Conservation (phyloP, 2,888 invertebrate genomes). For the Meghimatium bilineatum region DNA sequence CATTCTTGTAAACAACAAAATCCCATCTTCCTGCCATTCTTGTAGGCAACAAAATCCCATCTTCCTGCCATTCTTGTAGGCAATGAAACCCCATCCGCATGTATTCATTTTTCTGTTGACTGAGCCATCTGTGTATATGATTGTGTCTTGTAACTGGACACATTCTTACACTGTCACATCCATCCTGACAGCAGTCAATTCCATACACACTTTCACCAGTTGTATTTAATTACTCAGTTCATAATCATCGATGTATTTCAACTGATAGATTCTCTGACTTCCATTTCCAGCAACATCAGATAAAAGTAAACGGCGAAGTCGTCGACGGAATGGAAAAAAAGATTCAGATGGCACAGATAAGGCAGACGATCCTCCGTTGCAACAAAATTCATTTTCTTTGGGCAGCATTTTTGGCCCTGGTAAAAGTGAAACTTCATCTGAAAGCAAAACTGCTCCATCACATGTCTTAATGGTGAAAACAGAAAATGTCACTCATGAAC, state of each 20-base stretch:
- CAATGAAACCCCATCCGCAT: too few relatives aligned
- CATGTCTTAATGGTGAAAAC: constrained; percentile 90
- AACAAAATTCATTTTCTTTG: neutral
- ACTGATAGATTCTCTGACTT: neutral
- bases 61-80: too few relatives aligned
- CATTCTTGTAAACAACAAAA: too few relatives aligned
- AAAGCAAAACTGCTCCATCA: constrained; percentile 11
- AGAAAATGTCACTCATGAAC: constrained; percentile 92
- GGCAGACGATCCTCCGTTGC: constrained; percentile 8
- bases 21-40: too few relatives aligned
- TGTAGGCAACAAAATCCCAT: too few relatives aligned
- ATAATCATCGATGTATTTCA: neutral
- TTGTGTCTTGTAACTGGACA: too few relatives aligned
- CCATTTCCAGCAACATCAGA: constrained; percentile 21
- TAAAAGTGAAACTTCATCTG: constrained; percentile 3
- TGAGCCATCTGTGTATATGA: too few relatives aligned
- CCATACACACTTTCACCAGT: too few relatives aligned
- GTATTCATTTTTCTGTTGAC: too few relatives aligned
- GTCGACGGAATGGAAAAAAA: constrained; percentile 50
- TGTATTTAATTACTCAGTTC: too few relatives aligned
- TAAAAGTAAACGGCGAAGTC: constrained; percentile 42
- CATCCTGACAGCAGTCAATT: too few relatives aligned
- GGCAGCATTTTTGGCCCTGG: constrained; percentile 37
- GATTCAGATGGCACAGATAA: constrained; percentile 32
- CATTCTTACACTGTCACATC: too few relatives aligned